Evolutionary conservation across 2,113 vertebrate species (phyloP), one percentile per base, ranked within the genome.

Genomic region (Climacteris rufus): DNA sequence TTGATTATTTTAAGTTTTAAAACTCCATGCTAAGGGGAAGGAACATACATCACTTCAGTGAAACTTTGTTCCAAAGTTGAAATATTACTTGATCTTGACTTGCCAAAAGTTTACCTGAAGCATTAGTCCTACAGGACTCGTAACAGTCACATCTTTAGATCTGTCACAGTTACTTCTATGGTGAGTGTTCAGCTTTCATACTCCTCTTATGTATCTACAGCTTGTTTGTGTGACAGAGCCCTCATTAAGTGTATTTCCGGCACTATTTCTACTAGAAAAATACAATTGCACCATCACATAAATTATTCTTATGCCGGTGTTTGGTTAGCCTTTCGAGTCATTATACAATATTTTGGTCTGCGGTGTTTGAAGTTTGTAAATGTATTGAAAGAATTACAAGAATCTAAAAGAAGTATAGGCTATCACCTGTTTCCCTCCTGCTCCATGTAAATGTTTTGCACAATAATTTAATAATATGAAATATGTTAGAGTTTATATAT

Each of bases 381-480:
- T 40, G 61, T 63, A 56, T 45, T 68, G 63, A 30, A 72, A 82
- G n/a, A 61, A 60, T 5, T 24, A 30, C 65, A 90, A 82, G 68
- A 81, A 64, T 76, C 33, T 30, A 75, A 53, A 76, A 91, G 23
- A 94, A 78, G 56, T 66, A 33, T 2, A 84, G 65, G 61, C 33
- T 91, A n/a, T 52, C 39, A 83, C 56, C 47, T 72, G 37, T 78
- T 77, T 21, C 25, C 7, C 37, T 60, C 49, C 59, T 70, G 31
- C 81, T 80, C 53, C 57, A 61, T 83, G 52, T 94, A 84, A 92
- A 81, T 71, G 74, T 87, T 94, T 96, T 93, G 92, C 94, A 94
- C 78, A 94, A 75, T 71, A 93, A 94, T 95, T 96, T 94, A 94
- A 86, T 84, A 94, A 84, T 61, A 87, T 50, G 17, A 84, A 93